Evolutionary conservation across 2,113 vertebrate species (phyloP).

Genomic region (Coreoperca whiteheadi): DNA sequence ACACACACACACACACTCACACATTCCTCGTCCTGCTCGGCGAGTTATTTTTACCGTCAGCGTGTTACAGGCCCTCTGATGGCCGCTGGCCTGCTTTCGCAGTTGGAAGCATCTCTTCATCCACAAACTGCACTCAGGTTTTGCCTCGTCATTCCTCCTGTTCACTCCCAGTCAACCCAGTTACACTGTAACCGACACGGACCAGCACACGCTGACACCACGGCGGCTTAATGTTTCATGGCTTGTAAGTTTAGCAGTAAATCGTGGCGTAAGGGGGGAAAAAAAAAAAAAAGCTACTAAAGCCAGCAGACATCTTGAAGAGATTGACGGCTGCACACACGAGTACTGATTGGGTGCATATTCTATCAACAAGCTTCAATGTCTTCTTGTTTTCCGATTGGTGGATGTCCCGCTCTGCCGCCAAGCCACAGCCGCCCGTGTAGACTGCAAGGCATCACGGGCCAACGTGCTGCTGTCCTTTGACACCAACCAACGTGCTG

Average conservation of each 20-base stretch:
- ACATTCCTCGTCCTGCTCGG: slow-evolving; percentile 58
- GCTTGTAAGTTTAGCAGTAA: neutral
- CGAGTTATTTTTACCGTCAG: slow-evolving; percentile 72
- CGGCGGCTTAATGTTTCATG: slow-evolving; percentile 41
- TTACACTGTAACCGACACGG: slow-evolving; percentile 32
- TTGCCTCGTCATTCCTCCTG: neutral
- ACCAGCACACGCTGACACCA: neutral
- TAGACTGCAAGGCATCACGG: no score
- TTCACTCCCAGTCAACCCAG: slow-evolving; percentile 30
- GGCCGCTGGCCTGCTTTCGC: slow-evolving; percentile 18
- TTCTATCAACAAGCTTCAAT: no score
- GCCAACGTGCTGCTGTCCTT: no score
- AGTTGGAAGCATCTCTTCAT: slow-evolving; percentile 50
- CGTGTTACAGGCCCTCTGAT: slow-evolving; percentile 32
- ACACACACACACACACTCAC: slow-evolving; percentile 59
- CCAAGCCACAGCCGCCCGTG: no score
- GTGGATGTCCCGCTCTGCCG: no score
- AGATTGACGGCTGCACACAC: neutral
- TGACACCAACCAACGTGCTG: no score
- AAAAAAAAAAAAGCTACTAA: neutral
- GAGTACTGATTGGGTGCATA: no score
- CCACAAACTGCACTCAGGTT: slow-evolving; percentile 22
- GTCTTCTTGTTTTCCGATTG: no score
- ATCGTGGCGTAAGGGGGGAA: no score
- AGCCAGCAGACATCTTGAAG: neutral